phyloP scores from a whole-genome alignment of 1,140 invertebrate genomes.

The Brachionus koreanus region DNA sequence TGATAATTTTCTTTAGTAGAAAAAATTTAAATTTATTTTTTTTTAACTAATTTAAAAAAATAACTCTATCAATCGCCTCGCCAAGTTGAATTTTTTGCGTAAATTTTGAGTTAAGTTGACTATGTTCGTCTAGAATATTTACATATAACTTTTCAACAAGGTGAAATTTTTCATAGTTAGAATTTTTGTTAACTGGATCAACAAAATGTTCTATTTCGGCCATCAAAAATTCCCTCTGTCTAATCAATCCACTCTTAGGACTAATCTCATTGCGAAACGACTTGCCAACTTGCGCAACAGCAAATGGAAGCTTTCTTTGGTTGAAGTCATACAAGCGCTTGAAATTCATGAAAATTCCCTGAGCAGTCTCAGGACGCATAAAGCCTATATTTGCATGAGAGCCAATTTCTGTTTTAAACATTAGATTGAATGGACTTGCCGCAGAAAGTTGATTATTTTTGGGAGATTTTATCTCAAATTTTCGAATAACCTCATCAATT shows the following conservation, averaged over 20 bases:
- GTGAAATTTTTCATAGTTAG: constrained; percentile 87
- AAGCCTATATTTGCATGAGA: constrained; percentile 82
- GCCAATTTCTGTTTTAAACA: constrained; percentile 97
- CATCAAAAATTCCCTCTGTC: constrained; percentile 97
- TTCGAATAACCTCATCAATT: constrained; percentile 74
- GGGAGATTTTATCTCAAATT: constrained; percentile 89
- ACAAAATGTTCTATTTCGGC: constrained; percentile 99
- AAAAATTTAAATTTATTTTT: background rate
- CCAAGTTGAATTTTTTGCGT: constrained; percentile 52
- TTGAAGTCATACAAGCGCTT: constrained; percentile 93
- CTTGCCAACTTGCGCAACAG: constrained; percentile 93
- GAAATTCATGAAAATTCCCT: constrained; percentile 99
- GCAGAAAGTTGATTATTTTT: constrained; percentile 85
- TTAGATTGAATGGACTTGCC: constrained; percentile 94
- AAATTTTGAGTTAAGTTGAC: constrained; percentile 75
- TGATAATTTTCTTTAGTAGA: constrained; percentile 65
- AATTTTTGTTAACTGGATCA: constrained; percentile 76
- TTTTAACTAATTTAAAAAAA: constrained; percentile 64
- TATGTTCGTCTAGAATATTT: constrained; percentile 83
- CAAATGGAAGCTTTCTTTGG: constrained; percentile 90
- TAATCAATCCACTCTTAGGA: constrained; percentile 86
- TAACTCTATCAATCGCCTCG: constrained; percentile 56
- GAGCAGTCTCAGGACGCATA: constrained; percentile 92
- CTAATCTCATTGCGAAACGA: constrained; percentile 99
- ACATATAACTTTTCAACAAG: constrained; percentile 69